phyloP scores from a whole-genome alignment of 2,888 invertebrate genomes.

The Pogonocherus hispidulus region DNA sequence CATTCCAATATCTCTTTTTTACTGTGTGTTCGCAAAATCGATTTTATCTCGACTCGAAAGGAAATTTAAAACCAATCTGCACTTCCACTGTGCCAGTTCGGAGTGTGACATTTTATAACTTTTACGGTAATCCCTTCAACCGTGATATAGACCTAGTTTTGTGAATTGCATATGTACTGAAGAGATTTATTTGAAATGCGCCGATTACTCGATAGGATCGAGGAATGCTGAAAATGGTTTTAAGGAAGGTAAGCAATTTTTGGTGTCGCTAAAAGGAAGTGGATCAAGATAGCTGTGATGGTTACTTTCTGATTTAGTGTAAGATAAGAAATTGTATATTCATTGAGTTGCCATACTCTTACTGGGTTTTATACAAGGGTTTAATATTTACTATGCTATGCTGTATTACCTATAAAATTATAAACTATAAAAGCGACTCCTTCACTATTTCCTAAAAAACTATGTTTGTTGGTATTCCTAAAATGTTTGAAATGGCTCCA shows the following conservation, averaged over 20 bases:
- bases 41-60: slow-evolving; percentile 9
- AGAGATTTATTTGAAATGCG: neutral
- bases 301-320: too few relatives aligned
- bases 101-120: slow-evolving; percentile 7
- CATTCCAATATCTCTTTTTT: slow-evolving; percentile 20
- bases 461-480: too few relatives aligned
- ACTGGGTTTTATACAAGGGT: too few relatives aligned
- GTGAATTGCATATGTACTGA: neutral
- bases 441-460: too few relatives aligned
- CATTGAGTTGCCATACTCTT: too few relatives aligned
- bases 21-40: slow-evolving; percentile 13
- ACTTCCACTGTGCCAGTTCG: slow-evolving; percentile 6
- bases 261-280: too few relatives aligned
- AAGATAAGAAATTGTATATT: too few relatives aligned
- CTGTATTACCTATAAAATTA: too few relatives aligned
- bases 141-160: neutral
- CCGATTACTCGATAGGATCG: neutral
- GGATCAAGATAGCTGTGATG: too few relatives aligned
- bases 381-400: too few relatives aligned
- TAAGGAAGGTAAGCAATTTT: slow-evolving; percentile 14
- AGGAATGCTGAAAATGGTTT: neutral
- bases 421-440: too few relatives aligned
- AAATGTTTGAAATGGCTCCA: too few relatives aligned
- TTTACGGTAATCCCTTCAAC: neutral
- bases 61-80: slow-evolving; percentile 16